Evolutionary conservation across 2,888 invertebrate genomes (phyloP), one percentile per base, ranked within the genome.

Genomic region (Dolichomitus sp.): DNA sequence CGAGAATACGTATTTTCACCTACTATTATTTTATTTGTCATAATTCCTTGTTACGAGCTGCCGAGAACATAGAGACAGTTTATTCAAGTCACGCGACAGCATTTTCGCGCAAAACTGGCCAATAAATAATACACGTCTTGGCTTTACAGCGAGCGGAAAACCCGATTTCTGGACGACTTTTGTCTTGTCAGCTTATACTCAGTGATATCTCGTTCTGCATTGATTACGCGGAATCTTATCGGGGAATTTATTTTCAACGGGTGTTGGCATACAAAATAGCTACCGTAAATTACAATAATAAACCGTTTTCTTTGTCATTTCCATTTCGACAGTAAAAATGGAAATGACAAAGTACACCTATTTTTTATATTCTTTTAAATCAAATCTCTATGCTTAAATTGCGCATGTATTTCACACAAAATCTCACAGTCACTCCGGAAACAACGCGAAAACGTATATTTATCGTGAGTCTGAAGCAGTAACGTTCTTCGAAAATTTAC

Each of bases 201-300:
- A 7, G 9, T 33, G 17, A 6, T 59, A 59, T 59, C 37, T n/a
- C 33, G 37, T 37, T 59, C 17, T 33, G 33, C 30, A 59, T 59
- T 59, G 59, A 59, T 59, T 37, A 59, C 59, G 33, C 59, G 30
- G 30, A 59, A 37, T 59, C 59, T 59, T 59, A 59, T 59, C 59
- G 37, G 33, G 1, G 33, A 59, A 37, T 59, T 33, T 33, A 33
- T 37, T 59, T n/a, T 30, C 37, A 37, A 59, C 3, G 59, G 1
- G 33, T 33, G n/a, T 59, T 17, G 59, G n/a, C 12, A 54, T 12
- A 12, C 12, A 4, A 54, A 54, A 23, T 23, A 23, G 37, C 33
- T 33, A 17, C n/a, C 33, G n/a, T 33, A 37, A 17, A 59, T 59
- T 17, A 37, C 7, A 59, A 17, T 17, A n/a, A 33, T 33, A 37